Evolutionary conservation across 2,113 vertebrate species (phyloP).

Genomic region (Bostrychus sinensis): DNA sequence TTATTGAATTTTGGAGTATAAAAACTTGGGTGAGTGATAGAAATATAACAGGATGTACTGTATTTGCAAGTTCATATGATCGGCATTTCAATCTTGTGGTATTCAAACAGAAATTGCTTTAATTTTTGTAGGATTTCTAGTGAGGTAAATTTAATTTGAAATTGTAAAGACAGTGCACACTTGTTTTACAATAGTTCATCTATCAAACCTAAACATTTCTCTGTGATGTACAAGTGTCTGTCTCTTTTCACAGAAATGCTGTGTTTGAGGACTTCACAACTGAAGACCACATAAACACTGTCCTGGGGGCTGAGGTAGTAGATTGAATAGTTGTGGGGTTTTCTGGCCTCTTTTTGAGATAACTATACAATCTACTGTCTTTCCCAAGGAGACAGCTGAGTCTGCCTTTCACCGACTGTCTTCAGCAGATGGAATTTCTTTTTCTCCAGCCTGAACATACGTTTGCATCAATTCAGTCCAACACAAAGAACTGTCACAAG

Average conservation of each 20-base stretch:
- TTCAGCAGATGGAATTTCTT: conserved; percentile 34
- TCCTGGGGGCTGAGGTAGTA: conserved; percentile 96
- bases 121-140: no score
- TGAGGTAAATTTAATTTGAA: no score
- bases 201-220: no score
- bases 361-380: conserved; percentile 98
- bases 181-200: conserved; percentile 12
- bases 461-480: conserved; percentile 2
- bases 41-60: conserved; percentile 24
- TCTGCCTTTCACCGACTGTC: conserved; percentile 59
- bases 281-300: conserved; percentile 74
- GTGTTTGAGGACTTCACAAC: conserved; percentile 36
- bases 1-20: not conserved
- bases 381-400: conserved; percentile 90
- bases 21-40: conserved; percentile 4
- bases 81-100: conserved; percentile 16
- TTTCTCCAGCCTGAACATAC: conserved; percentile 31
- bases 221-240: not conserved
- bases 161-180: no score
- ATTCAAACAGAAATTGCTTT: conserved; percentile 1
- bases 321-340: conserved; percentile 95
- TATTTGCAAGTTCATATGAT: no score
- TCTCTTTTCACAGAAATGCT: conserved; percentile 59
- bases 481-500: conserved; percentile 14
- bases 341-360: conserved; percentile 84